Evolutionary conservation across 64 coral and sea anemone species (phyloP), one percentile per base, ranked within the genome.

Genomic region (Platygyra sinensis): DNA sequence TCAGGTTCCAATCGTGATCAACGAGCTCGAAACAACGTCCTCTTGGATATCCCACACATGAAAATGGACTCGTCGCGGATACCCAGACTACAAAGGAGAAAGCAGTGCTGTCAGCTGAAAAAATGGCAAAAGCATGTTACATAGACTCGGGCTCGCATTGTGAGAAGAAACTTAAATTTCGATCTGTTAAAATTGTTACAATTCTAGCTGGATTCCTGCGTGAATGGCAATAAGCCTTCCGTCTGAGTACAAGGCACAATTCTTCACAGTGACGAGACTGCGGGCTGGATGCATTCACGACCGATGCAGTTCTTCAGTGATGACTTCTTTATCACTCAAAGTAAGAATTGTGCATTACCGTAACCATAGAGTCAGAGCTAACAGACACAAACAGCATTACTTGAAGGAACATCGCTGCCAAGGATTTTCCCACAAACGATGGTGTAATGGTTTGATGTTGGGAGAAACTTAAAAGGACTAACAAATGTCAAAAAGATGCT

Each of bases 401-500:
- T 49, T 42, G 33, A 76, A 49, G 8, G 20, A 76, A 76, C 12
- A 20, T 24, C 38, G 74, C 32, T 76, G 74, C 15, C 8, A 42
- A 24, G 18, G 74, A 18, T 18, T 42, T 76, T 39, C 17, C 39
- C 4, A 49, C 18, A 18, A 9, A 2, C 1, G 19, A 49, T 20
- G 16, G 16, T 30, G 19, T 46, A 5, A 42, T 16, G n/a, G 9
- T 4, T 38, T 20, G 5, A 10, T 22, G 6, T 5, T 24, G 33
- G 16, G 22, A 76, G 19, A 76, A 76, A 76, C 38, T 76, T 49
- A 10, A 76, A 76, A 49, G 32, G 33, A 22, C 33, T 76, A 19
- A 76, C 49, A 76, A 49, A 76, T 49, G 38, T 49, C 15, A 76
- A 76, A 76, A n/a, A 49, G 33, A 76, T 49, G 74, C 74, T 76